Base-by-base conservation (phyloP, 2,113 vertebrate species). In the Salminus brasiliensis region DNA sequence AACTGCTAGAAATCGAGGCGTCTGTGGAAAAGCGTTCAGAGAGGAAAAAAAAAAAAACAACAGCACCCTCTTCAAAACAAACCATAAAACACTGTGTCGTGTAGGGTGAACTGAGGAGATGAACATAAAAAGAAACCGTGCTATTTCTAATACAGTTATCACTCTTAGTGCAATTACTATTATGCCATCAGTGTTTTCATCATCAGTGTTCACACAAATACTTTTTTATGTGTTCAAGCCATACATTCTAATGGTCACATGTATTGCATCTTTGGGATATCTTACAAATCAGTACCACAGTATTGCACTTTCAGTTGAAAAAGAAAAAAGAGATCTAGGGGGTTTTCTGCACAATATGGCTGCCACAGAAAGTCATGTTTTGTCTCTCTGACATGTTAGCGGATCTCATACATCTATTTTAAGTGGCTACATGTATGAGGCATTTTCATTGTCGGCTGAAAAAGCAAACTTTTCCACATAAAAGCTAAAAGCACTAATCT, bases 161-260 rank as follows among this genome's bases (percentile, higher is more conserved):
- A 76, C 63, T 63, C 59, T 59, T 81, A 74, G 74, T 81, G 79
- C 75, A 79, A 74, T 75, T 81, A 34, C 16, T 73, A 47, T 47
- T 49, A 79, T 63, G 18, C 71, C 55, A 70, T 67, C 43, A 76
- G 49, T 63, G 30, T 73, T 81, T 47, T 66, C 53, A 73, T 59
- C 57, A 70, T 43, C 72, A 57, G 15, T 13, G 52, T 72, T 34
- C 70, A 80, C 69, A 76, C 78, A 77, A 59, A 59, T 27, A 11
- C 3, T 41, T 66, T 34, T 53, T n/a, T 53, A 23, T 47, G 8
- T 47, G 1, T 68, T 30, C 29, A 72, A 47, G 69, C 15, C 59
- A 72, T 72, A 79, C 69, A 79, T 72, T 72, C 77, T 39, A 72
- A 27, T 53, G 57, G 39, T 79, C 77, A 55, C 10, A 47, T 29